Percentiles rank a stretch among this genome's conserved stretches.
These are phyloP conservation scores for Tricholauxania praeusta DNA, from an alignment of 2,888 invertebrate genomes.

Conservation along the genomic window DNA sequence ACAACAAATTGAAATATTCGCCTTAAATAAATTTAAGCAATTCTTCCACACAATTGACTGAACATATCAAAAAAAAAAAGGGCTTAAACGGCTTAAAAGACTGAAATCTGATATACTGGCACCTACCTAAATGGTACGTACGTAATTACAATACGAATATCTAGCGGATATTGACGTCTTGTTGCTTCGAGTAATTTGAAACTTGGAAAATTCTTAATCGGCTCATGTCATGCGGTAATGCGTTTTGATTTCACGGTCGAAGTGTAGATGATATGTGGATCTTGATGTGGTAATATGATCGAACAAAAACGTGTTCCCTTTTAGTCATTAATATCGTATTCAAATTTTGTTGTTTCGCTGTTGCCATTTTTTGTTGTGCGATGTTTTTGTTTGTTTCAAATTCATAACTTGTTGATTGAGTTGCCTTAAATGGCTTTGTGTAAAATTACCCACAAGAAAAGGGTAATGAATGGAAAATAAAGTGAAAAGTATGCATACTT, in stretches of 20 bases:
- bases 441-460: no score
- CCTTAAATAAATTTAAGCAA: constrained; percentile 43
- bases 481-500: no score
- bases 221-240: constrained; percentile 64
- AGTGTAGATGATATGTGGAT: constrained; percentile 34
- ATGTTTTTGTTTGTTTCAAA: no score
- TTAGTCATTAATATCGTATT: constrained; percentile 22
- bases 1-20: background rate
- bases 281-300: constrained; percentile 32
- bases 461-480: no score
- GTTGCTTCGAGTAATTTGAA: constrained; percentile 55
- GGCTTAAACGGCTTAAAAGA: constrained; percentile 48
- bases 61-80: constrained; percentile 56
- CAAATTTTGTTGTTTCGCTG: constrained; percentile 34
- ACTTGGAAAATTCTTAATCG: constrained; percentile 64
- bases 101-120: constrained; percentile 63
- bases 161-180: constrained; percentile 32
- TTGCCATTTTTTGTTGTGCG: no score
- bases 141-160: constrained; percentile 58
- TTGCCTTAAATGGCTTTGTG: no score
- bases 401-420: no score
- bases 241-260: constrained; percentile 36
- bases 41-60: constrained; percentile 67
- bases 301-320: constrained; percentile 16
- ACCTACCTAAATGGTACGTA: constrained; percentile 67